Base-by-base conservation (phyloP, 1,140 invertebrate genomes). In the Drosophila nigromelanica region DNA sequence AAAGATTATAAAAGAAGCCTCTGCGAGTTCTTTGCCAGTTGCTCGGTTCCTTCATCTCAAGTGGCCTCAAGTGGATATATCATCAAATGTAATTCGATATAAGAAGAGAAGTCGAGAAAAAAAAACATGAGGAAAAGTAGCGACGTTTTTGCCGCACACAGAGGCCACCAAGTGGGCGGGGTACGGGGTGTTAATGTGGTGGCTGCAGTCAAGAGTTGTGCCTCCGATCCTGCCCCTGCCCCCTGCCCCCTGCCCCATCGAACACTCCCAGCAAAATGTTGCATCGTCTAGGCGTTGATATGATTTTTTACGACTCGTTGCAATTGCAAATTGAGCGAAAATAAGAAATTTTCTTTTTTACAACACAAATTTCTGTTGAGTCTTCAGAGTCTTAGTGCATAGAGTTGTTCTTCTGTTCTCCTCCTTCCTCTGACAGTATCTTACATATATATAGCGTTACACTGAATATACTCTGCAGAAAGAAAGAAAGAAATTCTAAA, bases 221-320 rank as follows among this genome's bases (percentile, higher is more conserved):
- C 35, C 15, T 56, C 4, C 2, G 8, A 39, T 30, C 21, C n/a
- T n/a, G 18, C 30, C 21, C 24, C 45, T 3, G 10, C 2, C 35
- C 18, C 30, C 2, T 24, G 3, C 60, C 12, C 15, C 4, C 3
- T 4, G 21, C 18, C 18, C 2, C 18, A 18, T 2, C n/a, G n/a
- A 27, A 6, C 27, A 27, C 27, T 5, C 18, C 40, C 14, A 52
- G 12, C 15, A n/a, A 55, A 45, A 56, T 62, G 39, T 21, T 40
- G 50, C 60, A 33, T 50, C 55, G 62, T 78, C 76, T 73, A 78
- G 69, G 50, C 43, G 73, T 62, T 77, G 70, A 81, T 74, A 74
- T 67, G 64, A 81, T 80, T 81, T 76, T 77, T 70, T 62, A 77
- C 74, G 73, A 66, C 60, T 76, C 73, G 64, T 80, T 76, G 73